Base-by-base conservation (phyloP, 2,888 invertebrate genomes). In the Brachyptera risi region DNA sequence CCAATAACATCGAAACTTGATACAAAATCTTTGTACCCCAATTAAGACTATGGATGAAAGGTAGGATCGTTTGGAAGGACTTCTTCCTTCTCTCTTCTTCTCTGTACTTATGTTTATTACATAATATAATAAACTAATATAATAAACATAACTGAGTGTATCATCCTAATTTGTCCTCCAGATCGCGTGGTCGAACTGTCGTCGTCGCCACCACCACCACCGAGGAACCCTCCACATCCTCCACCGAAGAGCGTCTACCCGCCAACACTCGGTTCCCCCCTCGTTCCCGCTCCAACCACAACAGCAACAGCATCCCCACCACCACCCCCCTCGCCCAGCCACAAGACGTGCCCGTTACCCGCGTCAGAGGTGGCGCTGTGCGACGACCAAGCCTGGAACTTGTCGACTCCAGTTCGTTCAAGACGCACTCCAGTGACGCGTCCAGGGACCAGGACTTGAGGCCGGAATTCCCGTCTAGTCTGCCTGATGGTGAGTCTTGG, bases 221-320 rank as follows among this genome's bases (percentile, higher is more conserved):
- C 78, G 51, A 63, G 56, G 75, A 79, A 27, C 77, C 76, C 60
- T 80, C 82, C 68, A 60, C 61, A n/a, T 60, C 62, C 3, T 65
- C 67, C 19, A 60, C 67, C 7, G 76, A 76, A 64, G 82, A 82
- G 68, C 75, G 91, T 67, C 75, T 92, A 65, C 92, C 92, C 1
- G 83, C 85, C n/a, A 90, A 87, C 70, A 91, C 92, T n/a, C 84
- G 92, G 66, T 92, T 91, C 74, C 90, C 90, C 64, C 88, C 89
- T 47, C 85, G 78, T 61, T 73, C 75, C 3, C 69, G 76, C 15
- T 73, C 74, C 4, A 75, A 73, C 61, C 73, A 74, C 65, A 73
- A 72, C 58, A 37, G 58, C 51, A 56, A 54, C 54, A 40, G 59
- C 51, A 71, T 73, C 1, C 74, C 72, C 21, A 72, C 74, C 2